Evolutionary conservation across 2,888 invertebrate genomes (phyloP), one percentile per base, ranked within the genome.

Genomic region (Philereme transversata): DNA sequence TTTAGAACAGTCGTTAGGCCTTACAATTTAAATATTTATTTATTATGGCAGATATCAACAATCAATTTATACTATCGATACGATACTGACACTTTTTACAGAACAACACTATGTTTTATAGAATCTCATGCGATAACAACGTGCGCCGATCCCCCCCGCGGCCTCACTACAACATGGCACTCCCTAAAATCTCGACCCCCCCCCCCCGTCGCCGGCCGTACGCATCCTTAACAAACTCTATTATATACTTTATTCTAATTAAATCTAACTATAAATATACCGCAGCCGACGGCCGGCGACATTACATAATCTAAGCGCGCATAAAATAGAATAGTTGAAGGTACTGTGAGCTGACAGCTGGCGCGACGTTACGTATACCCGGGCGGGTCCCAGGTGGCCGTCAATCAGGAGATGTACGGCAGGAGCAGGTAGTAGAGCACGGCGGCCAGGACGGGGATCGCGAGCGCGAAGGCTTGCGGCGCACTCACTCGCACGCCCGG

Each of bases 381-480:
- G 77, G 92, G 92, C 68, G 93, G 93, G 80, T 93, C 93, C 91
- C 91, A 93, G 64, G 92, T 88, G 84, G 93, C 94, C 81, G 93
- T 94, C 78, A 88, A 94, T 94, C 94, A 94, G 86, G 94, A 94
- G 74, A 93, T 79, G 83, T 92, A 88, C 10, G 93, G 93, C 74
- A 93, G 92, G 73, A 95, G 83, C 72, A 94, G 83, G 86, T 94
- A 90, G 93, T 94, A 95, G 43, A 95, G 82, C 71, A 93, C 84
- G 70, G 93, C 93, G 69, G 94, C 85, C 50, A 93, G 86, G 67
- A 95, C 77, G 7, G 95, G 95, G 59, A 93, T 45, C 0, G 65
- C 89, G n/a, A 93, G 84, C 60, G 94, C 65, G 58, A 93, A 38
- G 43, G 57, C 88, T n/a, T 93, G 86, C 65, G 94, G 58, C 4